Conservation (phyloP, 2,888 invertebrate species). For the Epistrophe grossulariae region DNA sequence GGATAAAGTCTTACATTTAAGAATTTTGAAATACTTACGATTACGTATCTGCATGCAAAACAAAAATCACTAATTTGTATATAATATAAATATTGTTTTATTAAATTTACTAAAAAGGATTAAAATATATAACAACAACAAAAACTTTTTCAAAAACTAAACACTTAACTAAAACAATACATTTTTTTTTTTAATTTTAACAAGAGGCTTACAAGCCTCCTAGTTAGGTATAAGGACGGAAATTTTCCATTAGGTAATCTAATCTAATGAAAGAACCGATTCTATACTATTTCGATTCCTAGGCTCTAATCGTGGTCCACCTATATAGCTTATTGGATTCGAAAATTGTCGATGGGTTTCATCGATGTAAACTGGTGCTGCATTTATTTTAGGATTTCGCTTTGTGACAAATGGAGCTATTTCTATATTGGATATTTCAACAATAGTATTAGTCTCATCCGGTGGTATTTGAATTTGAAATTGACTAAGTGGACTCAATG, state of each 20-base stretch:
- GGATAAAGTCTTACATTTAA: no score
- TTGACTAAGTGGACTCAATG: slow-evolving; percentile 17
- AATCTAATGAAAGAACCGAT: slow-evolving; percentile 89
- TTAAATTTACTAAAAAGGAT: neutral
- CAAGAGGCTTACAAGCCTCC: slow-evolving; percentile 10
- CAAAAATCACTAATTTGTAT: neutral
- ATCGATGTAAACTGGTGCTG: slow-evolving; percentile 85
- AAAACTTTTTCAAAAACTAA: neutral
- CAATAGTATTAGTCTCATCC: slow-evolving; percentile 3
- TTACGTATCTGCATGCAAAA: no score
- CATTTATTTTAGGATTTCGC: slow-evolving; percentile 73
- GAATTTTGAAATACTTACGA: no score
- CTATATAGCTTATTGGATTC: slow-evolving; percentile 89
- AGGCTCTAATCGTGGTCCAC: slow-evolving; percentile 86
- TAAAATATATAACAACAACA: neutral
- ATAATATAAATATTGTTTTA: neutral
- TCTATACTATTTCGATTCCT: slow-evolving; percentile 87
- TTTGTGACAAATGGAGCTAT: slow-evolving; percentile 78
- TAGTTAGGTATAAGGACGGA: slow-evolving; percentile 46
- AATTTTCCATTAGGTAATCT: slow-evolving; percentile 55
- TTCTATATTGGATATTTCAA: slow-evolving; percentile 76
- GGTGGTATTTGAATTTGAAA: slow-evolving; percentile 8
- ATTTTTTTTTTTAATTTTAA: neutral
- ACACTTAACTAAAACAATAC: neutral
- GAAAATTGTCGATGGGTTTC: slow-evolving; percentile 85